phyloP scores from a whole-genome alignment of 2,113 vertebrate genomes.

The Plotosus lineatus region DNA sequence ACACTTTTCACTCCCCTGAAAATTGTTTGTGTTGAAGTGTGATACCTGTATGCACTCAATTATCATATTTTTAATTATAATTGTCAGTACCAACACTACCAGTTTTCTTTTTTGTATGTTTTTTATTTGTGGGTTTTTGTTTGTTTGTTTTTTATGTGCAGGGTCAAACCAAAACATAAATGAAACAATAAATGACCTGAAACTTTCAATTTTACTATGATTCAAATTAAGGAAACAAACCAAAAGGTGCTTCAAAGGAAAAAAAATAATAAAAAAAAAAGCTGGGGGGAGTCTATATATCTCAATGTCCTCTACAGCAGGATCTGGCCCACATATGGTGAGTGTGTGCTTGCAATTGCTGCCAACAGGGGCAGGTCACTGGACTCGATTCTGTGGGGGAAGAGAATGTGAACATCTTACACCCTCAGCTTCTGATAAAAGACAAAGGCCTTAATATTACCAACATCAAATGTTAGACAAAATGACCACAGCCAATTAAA shows the following conservation, averaged over 20 bases:
- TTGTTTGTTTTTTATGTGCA: not conserved
- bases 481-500: not conserved
- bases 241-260: not conserved
- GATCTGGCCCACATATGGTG: constrained; percentile 97
- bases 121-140: no score
- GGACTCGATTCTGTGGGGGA: constrained; percentile 87
- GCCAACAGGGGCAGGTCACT: constrained; percentile 95
- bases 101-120: not conserved
- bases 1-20: no score
- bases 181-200: not conserved
- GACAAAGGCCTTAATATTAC: not conserved
- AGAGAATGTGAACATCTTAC: constrained; percentile 49
- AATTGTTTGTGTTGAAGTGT: no score
- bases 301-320: constrained; percentile 77
- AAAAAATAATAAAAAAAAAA: no score
- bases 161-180: not conserved
- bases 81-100: no score
- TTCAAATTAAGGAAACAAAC: not conserved
- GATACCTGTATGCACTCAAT: no score
- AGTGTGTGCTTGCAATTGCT: constrained; percentile 96
- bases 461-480: not conserved
- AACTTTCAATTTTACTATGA: not conserved
- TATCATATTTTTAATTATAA: no score
- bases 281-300: not conserved
- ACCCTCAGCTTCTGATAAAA: not conserved